Conservation (phyloP, 2,797 vertebrate genomes). For the Ispidina picta region DNA sequence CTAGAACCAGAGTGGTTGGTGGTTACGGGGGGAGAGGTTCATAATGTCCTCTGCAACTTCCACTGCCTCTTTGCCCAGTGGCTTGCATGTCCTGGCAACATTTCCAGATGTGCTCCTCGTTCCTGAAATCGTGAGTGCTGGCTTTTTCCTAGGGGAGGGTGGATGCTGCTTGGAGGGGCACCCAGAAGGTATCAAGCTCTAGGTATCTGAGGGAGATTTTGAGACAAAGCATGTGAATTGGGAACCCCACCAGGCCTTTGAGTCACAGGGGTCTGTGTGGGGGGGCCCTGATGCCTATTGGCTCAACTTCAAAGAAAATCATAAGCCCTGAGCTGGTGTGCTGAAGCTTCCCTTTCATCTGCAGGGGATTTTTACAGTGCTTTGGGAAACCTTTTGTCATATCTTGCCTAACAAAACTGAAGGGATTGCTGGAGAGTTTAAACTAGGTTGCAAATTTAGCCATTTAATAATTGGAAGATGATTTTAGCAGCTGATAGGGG, state of each 20-base stretch:
- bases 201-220: not conserved
- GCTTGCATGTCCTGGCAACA: not conserved
- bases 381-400: not conserved
- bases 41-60: constrained; percentile 3
- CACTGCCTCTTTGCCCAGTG: not conserved
- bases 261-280: not conserved
- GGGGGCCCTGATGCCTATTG: not conserved
- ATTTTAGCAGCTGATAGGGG: not conserved
- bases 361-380: not conserved
- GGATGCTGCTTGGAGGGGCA: not conserved
- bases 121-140: constrained; percentile 55
- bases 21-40: not conserved
- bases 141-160: not conserved
- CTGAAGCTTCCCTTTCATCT: not conserved
- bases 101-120: constrained; percentile 60
- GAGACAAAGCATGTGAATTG: rapidly evolving
- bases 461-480: not conserved
- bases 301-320: not conserved
- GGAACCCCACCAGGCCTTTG: rapidly evolving
- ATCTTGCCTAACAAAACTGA: not conserved
- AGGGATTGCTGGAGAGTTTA: not conserved
- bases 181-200: rapidly evolving
- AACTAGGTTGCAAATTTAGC: not conserved
- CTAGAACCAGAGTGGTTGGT: rapidly evolving
- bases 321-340: not conserved